A percentile compares a stretch with the other conserved stretches of the same genome.
These are phyloP conservation scores for Trematomus bernacchii DNA, from an alignment of 2,797 vertebrate species.

Conservation along the genomic window DNA sequence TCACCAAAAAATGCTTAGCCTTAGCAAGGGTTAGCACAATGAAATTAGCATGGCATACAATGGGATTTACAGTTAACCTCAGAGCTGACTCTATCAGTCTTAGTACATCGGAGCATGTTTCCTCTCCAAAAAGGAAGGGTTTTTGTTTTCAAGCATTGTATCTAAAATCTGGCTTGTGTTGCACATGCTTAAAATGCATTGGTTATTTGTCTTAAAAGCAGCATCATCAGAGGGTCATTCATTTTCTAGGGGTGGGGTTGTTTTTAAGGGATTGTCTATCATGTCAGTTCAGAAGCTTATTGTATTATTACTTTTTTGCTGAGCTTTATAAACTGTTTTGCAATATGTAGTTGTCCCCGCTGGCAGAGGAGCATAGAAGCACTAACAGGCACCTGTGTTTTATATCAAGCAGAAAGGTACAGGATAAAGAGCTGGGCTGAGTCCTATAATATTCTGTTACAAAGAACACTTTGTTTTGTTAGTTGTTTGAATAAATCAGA, in stretches of 20 bases:
- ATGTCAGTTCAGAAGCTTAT: conserved; percentile 71
- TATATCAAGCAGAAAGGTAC: conserved; percentile 64
- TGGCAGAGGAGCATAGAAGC: conserved; percentile 71
- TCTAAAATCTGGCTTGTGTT: conserved; percentile 70
- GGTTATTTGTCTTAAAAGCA: conserved; percentile 79
- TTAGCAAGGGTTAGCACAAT: conserved; percentile 53
- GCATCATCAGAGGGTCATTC: conserved; percentile 71
- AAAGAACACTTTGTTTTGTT: conserved; percentile 15
- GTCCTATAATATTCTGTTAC: conserved; percentile 30
- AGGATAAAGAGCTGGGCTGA: conserved; percentile 64
- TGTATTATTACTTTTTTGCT: conserved; percentile 62
- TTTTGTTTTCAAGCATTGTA: conserved; percentile 67
- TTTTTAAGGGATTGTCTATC: conserved; percentile 72
- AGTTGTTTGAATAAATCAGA: conserved; percentile 19
- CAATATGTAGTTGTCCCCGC: conserved; percentile 54
- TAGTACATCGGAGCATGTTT: conserved; percentile 43
- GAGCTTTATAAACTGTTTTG: conserved; percentile 66
- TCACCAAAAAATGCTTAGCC: conserved; percentile 51
- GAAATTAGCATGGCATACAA: conserved; percentile 45
- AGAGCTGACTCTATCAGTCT: conserved; percentile 41
- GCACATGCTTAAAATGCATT: conserved; percentile 83
- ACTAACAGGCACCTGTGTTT: conserved; percentile 84
- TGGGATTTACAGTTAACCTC: conserved; percentile 57
- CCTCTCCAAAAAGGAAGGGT: conserved; percentile 37
- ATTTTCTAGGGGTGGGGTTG: conserved; percentile 47